These are phyloP conservation scores for Artemia sinica DNA, from an alignment of 2,888 invertebrate species.

Conservation along the genomic window DNA sequence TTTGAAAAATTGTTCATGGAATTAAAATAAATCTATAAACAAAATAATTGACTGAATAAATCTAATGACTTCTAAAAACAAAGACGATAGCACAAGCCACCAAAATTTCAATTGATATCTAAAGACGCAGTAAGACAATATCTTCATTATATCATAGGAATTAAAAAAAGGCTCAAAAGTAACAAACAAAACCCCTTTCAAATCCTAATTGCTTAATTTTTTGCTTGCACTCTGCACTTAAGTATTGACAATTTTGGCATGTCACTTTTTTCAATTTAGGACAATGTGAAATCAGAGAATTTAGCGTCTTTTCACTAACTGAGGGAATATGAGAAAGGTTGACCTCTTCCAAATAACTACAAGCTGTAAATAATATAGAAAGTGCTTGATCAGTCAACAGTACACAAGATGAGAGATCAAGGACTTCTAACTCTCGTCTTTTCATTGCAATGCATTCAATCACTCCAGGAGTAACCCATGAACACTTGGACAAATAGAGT, in stretches of 20 bases:
- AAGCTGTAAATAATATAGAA: slow-evolving; percentile 1
- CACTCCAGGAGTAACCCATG: slow-evolving; percentile 10
- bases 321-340: slow-evolving; percentile 5
- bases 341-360: background rate
- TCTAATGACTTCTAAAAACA: too few species aligned
- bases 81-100: too few species aligned
- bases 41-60: too few species aligned
- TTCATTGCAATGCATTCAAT: slow-evolving; percentile 1
- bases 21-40: too few species aligned
- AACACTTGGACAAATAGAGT: background rate
- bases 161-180: background rate
- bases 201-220: background rate
- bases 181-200: slow-evolving; percentile 6
- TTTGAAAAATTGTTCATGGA: too few species aligned
- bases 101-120: too few species aligned
- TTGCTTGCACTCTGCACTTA: background rate
- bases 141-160: too few species aligned
- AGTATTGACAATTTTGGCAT: background rate
- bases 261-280: background rate
- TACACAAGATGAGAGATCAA: background rate
- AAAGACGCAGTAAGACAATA: too few species aligned
- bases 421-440: background rate
- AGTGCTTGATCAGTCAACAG: slow-evolving; percentile 7
- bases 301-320: background rate
- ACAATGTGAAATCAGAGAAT: background rate